A percentile compares a stretch with the other conserved stretches of the same genome.
Evolutionary conservation across 1,140 invertebrate genomes (phyloP).

Genomic region (Sarcophaga bullata): DNA sequence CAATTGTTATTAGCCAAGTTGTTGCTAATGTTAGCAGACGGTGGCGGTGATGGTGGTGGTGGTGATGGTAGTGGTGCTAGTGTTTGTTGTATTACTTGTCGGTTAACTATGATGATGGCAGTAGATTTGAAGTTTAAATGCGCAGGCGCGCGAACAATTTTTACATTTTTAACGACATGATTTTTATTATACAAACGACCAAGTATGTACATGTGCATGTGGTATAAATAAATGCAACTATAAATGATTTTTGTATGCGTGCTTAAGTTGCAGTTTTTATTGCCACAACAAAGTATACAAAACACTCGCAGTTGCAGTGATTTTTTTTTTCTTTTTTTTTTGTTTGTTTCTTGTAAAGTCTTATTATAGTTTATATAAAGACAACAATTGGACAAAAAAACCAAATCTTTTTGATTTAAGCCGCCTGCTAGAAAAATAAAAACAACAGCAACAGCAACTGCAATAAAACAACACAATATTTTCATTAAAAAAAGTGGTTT

Average conservation of each 20-base stretch:
- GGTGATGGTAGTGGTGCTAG: background rate
- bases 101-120: background rate
- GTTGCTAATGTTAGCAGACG: background rate
- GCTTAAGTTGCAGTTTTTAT: background rate
- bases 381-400: background rate
- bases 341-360: background rate
- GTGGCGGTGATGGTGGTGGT: slow-evolving; percentile 5
- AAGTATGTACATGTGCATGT: no score
- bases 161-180: background rate
- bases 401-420: slow-evolving; percentile 33
- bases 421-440: background rate
- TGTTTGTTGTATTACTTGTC: background rate
- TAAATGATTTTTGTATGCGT: background rate
- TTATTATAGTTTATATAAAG: slow-evolving; percentile 4
- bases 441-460: background rate
- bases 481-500: background rate
- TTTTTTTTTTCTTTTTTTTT: background rate
- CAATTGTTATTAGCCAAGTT: background rate
- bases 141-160: slow-evolving; percentile 29
- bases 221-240: no score
- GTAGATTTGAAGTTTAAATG: slow-evolving; percentile 17
- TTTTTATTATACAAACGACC: background rate
- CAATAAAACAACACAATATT: background rate
- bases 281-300: background rate
- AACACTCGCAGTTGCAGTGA: background rate